phyloP scores from a whole-genome alignment of 2,797 vertebrate genomes.

The Hylomyscus alleni region DNA sequence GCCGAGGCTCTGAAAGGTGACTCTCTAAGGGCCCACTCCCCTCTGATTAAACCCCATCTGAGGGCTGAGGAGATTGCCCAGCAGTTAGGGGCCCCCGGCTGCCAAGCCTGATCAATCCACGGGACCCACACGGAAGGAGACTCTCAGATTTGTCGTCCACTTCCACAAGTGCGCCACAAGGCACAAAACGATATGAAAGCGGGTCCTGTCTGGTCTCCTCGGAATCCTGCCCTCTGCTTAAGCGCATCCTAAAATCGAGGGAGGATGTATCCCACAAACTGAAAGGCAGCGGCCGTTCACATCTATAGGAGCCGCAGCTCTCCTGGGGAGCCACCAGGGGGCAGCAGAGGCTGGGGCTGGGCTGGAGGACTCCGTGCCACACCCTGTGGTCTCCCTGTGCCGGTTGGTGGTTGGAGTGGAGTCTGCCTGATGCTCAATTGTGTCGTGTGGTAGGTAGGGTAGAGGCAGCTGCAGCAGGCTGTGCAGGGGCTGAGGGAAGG shows the following conservation, averaged over 20 bases:
- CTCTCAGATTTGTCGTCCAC: not conserved
- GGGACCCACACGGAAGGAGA: not conserved
- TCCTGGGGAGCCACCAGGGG: conserved; percentile 55
- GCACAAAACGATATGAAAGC: not conserved
- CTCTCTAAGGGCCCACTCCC: not conserved
- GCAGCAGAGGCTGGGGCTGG: conserved; percentile 67
- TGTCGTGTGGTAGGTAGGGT: fast-evolving
- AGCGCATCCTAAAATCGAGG: not conserved
- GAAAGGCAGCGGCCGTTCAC: not conserved
- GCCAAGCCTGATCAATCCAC: no score
- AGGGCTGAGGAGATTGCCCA: not conserved
- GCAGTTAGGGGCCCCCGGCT: not conserved
- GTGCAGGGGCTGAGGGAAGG: not conserved
- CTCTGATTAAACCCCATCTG: not conserved
- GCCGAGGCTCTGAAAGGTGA: not conserved
- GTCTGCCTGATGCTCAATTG: not conserved
- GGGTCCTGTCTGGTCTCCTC: not conserved
- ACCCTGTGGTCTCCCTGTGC: fast-evolving
- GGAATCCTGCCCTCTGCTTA: not conserved
- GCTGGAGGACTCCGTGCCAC: not conserved
- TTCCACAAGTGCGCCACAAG: not conserved
- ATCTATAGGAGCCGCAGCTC: not conserved
- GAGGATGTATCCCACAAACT: not conserved
- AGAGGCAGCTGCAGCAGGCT: not conserved
- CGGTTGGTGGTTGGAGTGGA: not conserved